Evolutionary conservation across 2,797 vertebrate species (phyloP).

Genomic region (Rhinogobio ventralis): DNA sequence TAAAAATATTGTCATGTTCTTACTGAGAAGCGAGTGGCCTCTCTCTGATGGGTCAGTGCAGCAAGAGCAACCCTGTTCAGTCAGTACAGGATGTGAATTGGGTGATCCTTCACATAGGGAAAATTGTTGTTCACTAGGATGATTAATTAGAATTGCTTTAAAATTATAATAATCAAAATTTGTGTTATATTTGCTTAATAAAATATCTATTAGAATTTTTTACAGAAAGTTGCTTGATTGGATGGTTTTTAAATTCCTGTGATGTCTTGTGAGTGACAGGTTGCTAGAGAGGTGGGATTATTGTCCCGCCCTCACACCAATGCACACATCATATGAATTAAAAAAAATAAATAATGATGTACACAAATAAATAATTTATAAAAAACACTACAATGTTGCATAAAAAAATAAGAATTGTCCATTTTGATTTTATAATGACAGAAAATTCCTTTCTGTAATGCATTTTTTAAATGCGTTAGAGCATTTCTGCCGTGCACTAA

Average conservation of each 20-base stretch:
- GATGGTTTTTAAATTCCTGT: background rate
- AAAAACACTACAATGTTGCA: background rate
- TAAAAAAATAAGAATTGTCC: background rate
- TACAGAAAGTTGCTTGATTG: background rate
- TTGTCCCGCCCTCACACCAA: background rate
- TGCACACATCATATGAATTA: background rate
- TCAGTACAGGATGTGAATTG: background rate
- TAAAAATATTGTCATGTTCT: slow-evolving; percentile 39
- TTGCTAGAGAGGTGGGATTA: background rate
- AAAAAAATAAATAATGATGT: background rate
- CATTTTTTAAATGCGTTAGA: background rate
- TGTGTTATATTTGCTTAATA: background rate
- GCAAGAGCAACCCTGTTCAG: background rate
- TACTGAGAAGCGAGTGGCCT: background rate
- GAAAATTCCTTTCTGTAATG: background rate
- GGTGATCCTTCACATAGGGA: background rate
- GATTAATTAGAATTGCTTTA: background rate
- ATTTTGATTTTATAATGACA: background rate
- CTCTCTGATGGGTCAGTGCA: slow-evolving; percentile 3
- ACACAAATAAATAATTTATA: background rate
- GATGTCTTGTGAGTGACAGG: background rate
- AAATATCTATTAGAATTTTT: background rate
- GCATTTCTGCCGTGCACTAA: background rate
- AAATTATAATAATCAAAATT: too few relatives aligned
- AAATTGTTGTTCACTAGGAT: background rate